Base-by-base conservation (phyloP, 2,888 invertebrate species). In the Petrolisthes manimaculis region DNA sequence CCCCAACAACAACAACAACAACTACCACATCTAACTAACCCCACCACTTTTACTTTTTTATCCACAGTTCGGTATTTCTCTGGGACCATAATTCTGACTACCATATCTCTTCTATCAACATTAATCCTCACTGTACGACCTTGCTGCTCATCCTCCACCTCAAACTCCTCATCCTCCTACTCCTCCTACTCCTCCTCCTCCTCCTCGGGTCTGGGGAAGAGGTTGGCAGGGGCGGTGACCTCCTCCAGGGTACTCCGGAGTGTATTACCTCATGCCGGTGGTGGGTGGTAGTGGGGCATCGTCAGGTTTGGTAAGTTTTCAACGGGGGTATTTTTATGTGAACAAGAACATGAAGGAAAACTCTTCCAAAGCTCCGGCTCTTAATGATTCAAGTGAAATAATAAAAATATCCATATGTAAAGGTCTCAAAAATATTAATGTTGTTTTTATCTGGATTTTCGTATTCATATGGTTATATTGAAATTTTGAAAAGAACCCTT, bases 31-130 rank as follows among this genome's bases (percentile, higher is more conserved):
- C 71, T 18, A 18, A 18, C 18, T 54, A 18, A 54, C 54, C 12
- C 18, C 78, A n/a, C n/a, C 54, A 9, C 61, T 14, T 61, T 14
- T 14, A 9, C 61, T 61, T n/a, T n/a, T n/a, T n/a, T n/a, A n/a
- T n/a, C n/a, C n/a, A n/a, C 78, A 87, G 86, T 87, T 18, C 86
- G 86, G 5, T 87, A 87, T 71, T 87, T 78, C 79, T 78, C 86
- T 9, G 86, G 86, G 9, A 82, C 86, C 75, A 69, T 83, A 14
- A 83, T 87, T 21, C 71, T 87, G 8, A 83, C 86, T 14, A 77
- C 83, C 67, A 83, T 87, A 55, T 87, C 86, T 77, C 55, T 87
- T 54, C 53, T 87, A 6, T 21, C 83, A 4, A 87, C 86, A 5
- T 4, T 87, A 75, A 77, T 78, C 75, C 78, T 87, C 9, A 86